A percentile compares a stretch with the other conserved stretches of the same genome.
Conservation (phyloP, 2,113 vertebrate genomes). For the Trochalopteron elliotii region DNA sequence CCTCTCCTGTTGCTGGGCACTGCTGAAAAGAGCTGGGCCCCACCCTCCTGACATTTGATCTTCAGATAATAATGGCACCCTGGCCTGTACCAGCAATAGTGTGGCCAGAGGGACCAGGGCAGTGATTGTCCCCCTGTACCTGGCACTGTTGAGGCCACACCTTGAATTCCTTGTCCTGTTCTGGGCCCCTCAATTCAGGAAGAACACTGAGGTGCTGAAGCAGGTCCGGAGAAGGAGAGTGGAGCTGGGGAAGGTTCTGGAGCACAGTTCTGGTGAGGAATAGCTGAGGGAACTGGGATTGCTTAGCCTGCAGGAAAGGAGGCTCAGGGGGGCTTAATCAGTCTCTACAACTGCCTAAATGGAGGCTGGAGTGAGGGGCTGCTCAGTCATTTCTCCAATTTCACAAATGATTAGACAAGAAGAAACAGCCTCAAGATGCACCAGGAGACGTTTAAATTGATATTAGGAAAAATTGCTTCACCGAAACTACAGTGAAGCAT, state of each 20-base stretch:
- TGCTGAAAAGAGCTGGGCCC: fast-evolving
- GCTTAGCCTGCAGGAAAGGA: background rate
- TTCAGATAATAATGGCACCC: background rate
- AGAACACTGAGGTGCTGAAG: background rate
- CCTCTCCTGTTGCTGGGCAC: background rate
- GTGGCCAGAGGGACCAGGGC: background rate
- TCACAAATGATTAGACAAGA: background rate
- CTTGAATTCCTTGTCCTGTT: fast-evolving
- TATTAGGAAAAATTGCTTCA: background rate
- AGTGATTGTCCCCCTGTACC: background rate
- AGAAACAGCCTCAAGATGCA: background rate
- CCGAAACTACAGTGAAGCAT: background rate
- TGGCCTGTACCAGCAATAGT: no score
- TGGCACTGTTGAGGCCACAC: fast-evolving
- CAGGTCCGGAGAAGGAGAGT: fast-evolving
- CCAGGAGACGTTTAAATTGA: background rate
- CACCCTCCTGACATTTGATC: fast-evolving
- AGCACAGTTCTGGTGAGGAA: background rate
- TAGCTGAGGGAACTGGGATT: background rate
- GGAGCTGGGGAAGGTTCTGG: background rate
- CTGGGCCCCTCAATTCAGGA: background rate
- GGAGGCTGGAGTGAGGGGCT: background rate
- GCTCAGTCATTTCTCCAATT: background rate
- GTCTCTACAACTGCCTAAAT: background rate
- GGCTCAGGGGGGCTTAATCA: fast-evolving